Base-by-base conservation (phyloP, 2,113 vertebrate species). In the Mixornis gularis region DNA sequence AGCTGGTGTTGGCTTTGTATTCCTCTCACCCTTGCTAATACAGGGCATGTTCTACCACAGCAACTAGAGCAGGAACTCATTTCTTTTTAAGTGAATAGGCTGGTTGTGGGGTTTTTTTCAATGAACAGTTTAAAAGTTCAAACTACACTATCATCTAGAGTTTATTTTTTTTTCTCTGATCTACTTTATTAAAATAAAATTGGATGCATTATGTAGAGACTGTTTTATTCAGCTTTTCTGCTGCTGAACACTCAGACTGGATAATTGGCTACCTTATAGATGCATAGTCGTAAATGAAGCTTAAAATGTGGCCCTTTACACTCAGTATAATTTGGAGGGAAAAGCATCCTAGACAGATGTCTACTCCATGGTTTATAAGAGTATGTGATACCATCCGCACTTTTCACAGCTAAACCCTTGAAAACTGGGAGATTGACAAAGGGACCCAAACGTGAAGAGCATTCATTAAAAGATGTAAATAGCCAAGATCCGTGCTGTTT, bases 381-480 rank as follows among this genome's bases (percentile, higher is more conserved):
- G 95, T 96, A 96, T 96, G 95, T 96, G 95, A 97, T 97, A 96
- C 95, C 92, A 97, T 97, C 94, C 95, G 13, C 90, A 97, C 94
- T 96, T 97, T 97, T 96, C 95, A 96, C 93, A 94, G 95, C 95
- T 97, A 97, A 97, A 95, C 94, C 96, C 91, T 97, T 96, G 93
- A 96, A 97, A 97, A 97, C 95, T 94, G 82, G 80, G 92, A 97
- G 94, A 95, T 64, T 83, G 96, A 97, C 97, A 97, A 97, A 97
- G 92, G 87, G 93, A 90, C 91, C 79, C 90, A 97, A 97, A 97
- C 79, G 95, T 97, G 95, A 97, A 97, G 91, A 96, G 95, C 96
- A 97, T 98, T 98, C 97, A 97, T 98, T 98, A 97, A 96, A 98
- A 97, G 90, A 97, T 97, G 95, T 93, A 98, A 98, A 97, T 97